phyloP scores from a whole-genome alignment of 92 coral and sea anemone species.

The Nematostella vectensis region DNA sequence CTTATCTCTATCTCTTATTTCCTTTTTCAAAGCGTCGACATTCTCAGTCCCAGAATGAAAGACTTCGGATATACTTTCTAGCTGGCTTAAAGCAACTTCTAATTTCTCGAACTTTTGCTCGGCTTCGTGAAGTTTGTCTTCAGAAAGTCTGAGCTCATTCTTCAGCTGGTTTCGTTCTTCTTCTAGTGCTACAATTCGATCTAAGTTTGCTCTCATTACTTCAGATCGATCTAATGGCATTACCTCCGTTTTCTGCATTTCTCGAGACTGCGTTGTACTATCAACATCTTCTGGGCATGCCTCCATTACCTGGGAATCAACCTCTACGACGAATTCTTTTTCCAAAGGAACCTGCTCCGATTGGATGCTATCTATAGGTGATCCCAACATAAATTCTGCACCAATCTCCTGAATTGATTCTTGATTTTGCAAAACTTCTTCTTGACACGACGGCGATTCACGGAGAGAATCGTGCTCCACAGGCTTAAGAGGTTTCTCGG shows the following conservation, averaged over 20 bases:
- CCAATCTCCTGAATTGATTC: not conserved
- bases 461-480: not conserved
- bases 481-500: slow-evolving; percentile 11
- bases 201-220: slow-evolving; percentile 21
- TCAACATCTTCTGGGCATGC: not conserved
- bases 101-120: slow-evolving; percentile 28
- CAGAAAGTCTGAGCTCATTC: slow-evolving; percentile 11
- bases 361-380: not conserved
- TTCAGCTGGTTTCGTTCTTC: slow-evolving; percentile 12
- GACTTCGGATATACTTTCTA: slow-evolving; percentile 22
- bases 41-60: slow-evolving; percentile 18
- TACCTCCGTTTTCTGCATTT: too few relatives aligned
- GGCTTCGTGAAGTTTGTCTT: slow-evolving; percentile 23
- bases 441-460: not conserved
- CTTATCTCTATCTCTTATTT: slow-evolving; percentile 7
- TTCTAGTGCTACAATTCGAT: slow-evolving; percentile 26
- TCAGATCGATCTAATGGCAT: not conserved
- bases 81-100: slow-evolving; percentile 20
- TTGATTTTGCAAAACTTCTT: not conserved
- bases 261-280: too few relatives aligned
- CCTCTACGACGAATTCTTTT: slow-evolving; percentile 3
- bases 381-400: not conserved
- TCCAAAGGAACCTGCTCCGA: slow-evolving; percentile 10
- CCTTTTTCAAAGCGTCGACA: slow-evolving; percentile 11
- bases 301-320: not conserved